Base-by-base conservation (phyloP, 2,797 vertebrate genomes). In the Mormyrops attenuatus region DNA sequence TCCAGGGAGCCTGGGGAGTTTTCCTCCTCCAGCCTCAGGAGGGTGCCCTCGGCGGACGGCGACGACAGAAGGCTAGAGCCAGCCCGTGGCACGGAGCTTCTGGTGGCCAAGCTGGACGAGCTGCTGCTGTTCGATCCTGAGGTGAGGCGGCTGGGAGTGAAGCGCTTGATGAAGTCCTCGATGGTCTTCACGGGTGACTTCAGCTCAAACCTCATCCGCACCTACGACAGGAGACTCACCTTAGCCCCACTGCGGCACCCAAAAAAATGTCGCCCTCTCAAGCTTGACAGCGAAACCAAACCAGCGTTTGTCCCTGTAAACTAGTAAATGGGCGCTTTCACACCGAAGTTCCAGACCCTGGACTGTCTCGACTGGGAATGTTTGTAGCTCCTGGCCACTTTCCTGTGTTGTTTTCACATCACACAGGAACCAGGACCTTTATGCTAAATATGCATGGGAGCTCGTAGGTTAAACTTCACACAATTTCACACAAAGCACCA, bases 151-250 rank as follows among this genome's bases (percentile, higher is more conserved):
- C 98, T 99, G 0, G 98, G 98, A 0, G 98, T 97, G 95, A 99
- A 97, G 91, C 96, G 97, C 30, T 97, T 97, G 88, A 99, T 98
- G 92, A 99, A 99, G 89, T 98, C 98, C 93, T 99, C 98, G 0
- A 99, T 97, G 13, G 98, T 99, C 94, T 99, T 99, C 44, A 99
- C 98, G 0, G 98, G 98, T 4, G 98, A 99, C 94, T 98, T 99
- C 30, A 98, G 90, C 94, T 98, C 98, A 41, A 96, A 97, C 90
- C 97, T 94, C 94, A 96, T 95, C 63, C 98, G 96, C 88, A 99
- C 97, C 98, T 99, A 92, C 0, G 89, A 47, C 89, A 7, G 52
- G 13, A 52, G 22, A n/a, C n/a, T 15, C 17, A 0, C 5, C 17
- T 44, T 44, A 80, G 73, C 41, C 34, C 17, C 6, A 8, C 15